Evolutionary conservation across 2,888 invertebrate species (phyloP).

Genomic region (Dryomyza anilis): DNA sequence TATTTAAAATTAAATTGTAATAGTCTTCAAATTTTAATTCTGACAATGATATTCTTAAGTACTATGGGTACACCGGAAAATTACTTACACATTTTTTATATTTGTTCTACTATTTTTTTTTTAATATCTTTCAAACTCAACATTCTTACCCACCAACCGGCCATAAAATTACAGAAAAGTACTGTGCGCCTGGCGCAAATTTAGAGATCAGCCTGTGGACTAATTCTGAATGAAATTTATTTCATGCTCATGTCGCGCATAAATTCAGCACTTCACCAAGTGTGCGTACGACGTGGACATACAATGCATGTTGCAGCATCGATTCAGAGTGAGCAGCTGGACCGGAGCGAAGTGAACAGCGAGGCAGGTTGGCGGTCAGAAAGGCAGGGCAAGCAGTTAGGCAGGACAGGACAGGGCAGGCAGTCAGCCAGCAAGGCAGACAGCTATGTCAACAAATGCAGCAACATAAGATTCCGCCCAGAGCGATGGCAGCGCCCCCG

Average conservation of each 20-base stretch:
- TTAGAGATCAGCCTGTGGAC: background rate
- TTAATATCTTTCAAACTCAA: no score
- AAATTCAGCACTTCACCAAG: constrained; percentile 34
- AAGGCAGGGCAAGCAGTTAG: constrained; percentile 5
- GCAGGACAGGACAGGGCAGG: background rate
- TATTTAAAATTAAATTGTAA: no score
- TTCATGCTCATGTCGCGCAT: constrained; percentile 38
- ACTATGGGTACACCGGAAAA: no score
- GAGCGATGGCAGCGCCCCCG: constrained; percentile 24
- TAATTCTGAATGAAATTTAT: constrained; percentile 38
- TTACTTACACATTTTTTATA: no score
- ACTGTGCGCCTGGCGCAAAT: background rate
- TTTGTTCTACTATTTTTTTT: no score
- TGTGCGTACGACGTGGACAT: background rate
- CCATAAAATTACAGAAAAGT: no score
- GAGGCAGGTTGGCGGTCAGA: no score
- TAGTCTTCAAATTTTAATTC: no score
- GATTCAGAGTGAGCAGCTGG: background rate
- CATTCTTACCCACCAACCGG: no score
- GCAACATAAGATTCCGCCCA: background rate
- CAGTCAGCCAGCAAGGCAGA: background rate
- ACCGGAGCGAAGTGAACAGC: background rate
- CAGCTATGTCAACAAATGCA: constrained; percentile 25
- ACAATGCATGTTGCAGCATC: no score
- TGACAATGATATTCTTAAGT: no score